Evolutionary conservation across 2,113 vertebrate species (phyloP).

Genomic region (Cryptomyrus ogoouensis): DNA sequence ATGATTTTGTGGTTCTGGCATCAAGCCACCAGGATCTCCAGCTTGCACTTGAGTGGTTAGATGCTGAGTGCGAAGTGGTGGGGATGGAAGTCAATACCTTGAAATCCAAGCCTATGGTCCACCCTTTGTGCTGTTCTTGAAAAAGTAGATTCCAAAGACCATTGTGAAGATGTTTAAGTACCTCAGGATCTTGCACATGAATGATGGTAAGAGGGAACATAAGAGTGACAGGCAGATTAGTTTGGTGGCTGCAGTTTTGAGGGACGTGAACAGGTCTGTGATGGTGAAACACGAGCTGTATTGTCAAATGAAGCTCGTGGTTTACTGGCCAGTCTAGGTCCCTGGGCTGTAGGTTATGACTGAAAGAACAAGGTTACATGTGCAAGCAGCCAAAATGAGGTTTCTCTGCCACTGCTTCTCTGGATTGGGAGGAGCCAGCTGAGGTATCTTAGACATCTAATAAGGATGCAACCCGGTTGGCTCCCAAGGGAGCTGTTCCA

Average conservation of each 20-base stretch:
- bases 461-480: background rate
- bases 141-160: background rate
- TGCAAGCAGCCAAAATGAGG: background rate
- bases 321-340: background rate
- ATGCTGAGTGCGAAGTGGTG: background rate
- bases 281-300: background rate
- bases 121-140: background rate
- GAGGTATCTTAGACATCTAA: background rate
- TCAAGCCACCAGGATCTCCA: background rate
- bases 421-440: background rate
- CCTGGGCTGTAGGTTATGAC: background rate
- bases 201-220: background rate
- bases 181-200: background rate
- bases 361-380: background rate
- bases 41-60: background rate
- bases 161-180: background rate
- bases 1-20: background rate
- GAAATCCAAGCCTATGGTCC: background rate
- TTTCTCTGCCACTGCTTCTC: background rate
- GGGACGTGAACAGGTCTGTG: background rate
- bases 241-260: background rate
- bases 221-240: background rate
- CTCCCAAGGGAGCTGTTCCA: background rate
- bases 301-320: background rate
- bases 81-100: background rate